These are phyloP conservation scores for Caenorhabditis tropicalis DNA, from an alignment of 1,140 invertebrate genomes.

Conservation along the genomic window DNA sequence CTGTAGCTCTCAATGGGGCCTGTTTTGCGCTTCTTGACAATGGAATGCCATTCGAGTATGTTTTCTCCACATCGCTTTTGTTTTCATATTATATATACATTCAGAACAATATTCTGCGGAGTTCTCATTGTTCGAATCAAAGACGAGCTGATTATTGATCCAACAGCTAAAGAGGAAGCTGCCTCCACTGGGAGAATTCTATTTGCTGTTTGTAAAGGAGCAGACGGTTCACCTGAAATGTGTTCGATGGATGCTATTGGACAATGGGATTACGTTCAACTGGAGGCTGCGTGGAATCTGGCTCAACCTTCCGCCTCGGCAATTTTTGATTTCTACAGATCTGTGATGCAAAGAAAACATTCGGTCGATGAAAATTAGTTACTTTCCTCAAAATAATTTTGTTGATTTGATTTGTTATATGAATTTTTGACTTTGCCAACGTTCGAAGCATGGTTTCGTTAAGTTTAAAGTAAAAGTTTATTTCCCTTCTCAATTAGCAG, in stretches of 20 bases:
- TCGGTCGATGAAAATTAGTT: conserved; percentile 12
- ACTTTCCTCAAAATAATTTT: neutral
- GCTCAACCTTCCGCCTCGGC: conserved; percentile 4
- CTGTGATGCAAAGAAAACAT: conserved; percentile 11
- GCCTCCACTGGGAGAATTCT: neutral
- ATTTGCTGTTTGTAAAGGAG: neutral
- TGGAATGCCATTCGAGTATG: conserved; percentile 43
- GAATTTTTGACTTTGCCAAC: neutral
- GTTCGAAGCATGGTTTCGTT: too few relatives aligned
- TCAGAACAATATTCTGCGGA: conserved; percentile 53
- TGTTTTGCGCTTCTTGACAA: conserved; percentile 49
- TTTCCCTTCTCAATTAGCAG: too few relatives aligned
- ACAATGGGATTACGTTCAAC: neutral
- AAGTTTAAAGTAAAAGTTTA: too few relatives aligned
- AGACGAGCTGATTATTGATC: conserved; percentile 48
- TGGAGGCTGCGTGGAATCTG: conserved; percentile 1
- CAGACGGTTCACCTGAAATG: neutral
- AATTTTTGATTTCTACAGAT: conserved; percentile 17
- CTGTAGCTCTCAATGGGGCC: conserved; percentile 30
- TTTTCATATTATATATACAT: neutral
- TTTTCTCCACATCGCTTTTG: neutral
- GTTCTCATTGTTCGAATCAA: conserved; percentile 43
- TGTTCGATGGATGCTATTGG: conserved; percentile 4
- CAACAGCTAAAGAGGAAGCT: conserved; percentile 19
- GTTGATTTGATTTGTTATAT: neutral